A percentile compares a stretch with the other conserved stretches of the same genome.
These are phyloP conservation scores for Himalopsyche anomala DNA, from an alignment of 2,888 invertebrate species.

Conservation along the genomic window DNA sequence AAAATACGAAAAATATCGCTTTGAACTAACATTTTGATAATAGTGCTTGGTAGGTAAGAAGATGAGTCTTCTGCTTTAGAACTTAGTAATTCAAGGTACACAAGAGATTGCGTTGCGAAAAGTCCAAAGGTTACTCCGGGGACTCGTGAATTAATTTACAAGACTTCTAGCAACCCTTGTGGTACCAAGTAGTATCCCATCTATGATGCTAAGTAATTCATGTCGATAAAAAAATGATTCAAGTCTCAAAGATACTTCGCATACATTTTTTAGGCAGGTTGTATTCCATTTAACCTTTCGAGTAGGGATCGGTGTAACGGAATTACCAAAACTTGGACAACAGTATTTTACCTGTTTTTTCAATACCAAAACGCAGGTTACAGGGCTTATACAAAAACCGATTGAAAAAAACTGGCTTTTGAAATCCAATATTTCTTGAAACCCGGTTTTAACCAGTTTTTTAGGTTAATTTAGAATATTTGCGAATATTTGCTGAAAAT, in stretches of 20 bases:
- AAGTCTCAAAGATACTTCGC: neutral
- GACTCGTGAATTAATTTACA: slow-evolving; percentile 19
- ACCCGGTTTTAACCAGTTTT: too few species aligned
- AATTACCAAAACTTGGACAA: too few species aligned
- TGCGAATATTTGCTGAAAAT: too few species aligned
- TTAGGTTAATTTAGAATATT: too few species aligned
- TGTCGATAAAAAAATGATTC: slow-evolving; percentile 14
- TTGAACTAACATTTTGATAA: neutral
- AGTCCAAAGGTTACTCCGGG: slow-evolving; percentile 4
- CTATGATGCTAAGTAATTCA: slow-evolving; percentile 14
- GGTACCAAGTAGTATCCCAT: neutral
- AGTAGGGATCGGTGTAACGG: too few species aligned
- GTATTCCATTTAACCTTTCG: too few species aligned
- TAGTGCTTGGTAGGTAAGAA: neutral
- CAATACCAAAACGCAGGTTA: too few species aligned
- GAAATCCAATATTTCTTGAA: too few species aligned
- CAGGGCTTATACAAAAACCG: too few species aligned
- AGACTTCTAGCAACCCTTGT: neutral
- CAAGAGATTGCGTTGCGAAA: neutral
- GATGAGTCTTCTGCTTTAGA: neutral
- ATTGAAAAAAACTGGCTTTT: too few species aligned
- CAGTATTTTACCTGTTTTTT: too few species aligned
- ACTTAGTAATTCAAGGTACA: neutral
- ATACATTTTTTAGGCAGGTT: neutral
- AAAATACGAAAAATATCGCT: too few species aligned